These are phyloP conservation scores for Siderastrea siderea DNA, from an alignment of 92 coral and sea anemone species.

Conservation along the genomic window DNA sequence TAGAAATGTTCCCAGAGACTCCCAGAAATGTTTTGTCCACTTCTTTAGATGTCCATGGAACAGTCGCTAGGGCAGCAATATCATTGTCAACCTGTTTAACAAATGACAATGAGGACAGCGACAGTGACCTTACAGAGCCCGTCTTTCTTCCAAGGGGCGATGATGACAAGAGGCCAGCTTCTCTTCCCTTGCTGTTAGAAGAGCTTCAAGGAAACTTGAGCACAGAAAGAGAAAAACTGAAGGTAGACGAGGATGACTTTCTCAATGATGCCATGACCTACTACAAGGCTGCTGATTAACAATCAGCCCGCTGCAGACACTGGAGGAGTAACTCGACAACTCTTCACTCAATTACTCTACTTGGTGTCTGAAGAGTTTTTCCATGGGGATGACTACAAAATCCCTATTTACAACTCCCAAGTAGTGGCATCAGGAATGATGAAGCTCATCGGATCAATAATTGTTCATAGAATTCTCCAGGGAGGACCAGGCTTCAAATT, in stretches of 20 bases:
- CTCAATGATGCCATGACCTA: slow-evolving; percentile 76
- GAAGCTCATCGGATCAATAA: slow-evolving; percentile 48
- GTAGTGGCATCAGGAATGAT: slow-evolving; percentile 65
- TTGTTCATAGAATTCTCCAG: slow-evolving; percentile 68
- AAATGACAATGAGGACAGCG: slow-evolving; percentile 16
- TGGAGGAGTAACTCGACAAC: slow-evolving; percentile 66
- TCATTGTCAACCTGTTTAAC: slow-evolving; percentile 30
- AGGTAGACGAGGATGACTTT: slow-evolving; percentile 65
- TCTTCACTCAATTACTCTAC: slow-evolving; percentile 32
- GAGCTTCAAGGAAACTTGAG: slow-evolving; percentile 34
- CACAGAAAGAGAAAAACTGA: slow-evolving; percentile 56
- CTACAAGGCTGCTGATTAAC: slow-evolving; percentile 48
- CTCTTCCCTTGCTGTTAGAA: slow-evolving; percentile 38
- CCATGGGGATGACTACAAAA: slow-evolving; percentile 22
- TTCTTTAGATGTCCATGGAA: slow-evolving; percentile 24
- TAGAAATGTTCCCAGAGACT: slow-evolving; percentile 31
- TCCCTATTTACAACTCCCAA: slow-evolving; percentile 43
- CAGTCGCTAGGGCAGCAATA: slow-evolving; percentile 42
- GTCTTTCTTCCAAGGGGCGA: slow-evolving; percentile 14
- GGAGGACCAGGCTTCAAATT: slow-evolving; percentile 79
- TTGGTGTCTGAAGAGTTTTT: slow-evolving; percentile 46
- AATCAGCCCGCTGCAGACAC: slow-evolving; percentile 71
- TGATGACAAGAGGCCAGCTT: background rate
- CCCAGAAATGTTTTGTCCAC: background rate
- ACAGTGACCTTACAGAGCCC: slow-evolving; percentile 30